Base-by-base conservation (phyloP, 1,140 invertebrate genomes). In the Aphelinus atriplicis region DNA sequence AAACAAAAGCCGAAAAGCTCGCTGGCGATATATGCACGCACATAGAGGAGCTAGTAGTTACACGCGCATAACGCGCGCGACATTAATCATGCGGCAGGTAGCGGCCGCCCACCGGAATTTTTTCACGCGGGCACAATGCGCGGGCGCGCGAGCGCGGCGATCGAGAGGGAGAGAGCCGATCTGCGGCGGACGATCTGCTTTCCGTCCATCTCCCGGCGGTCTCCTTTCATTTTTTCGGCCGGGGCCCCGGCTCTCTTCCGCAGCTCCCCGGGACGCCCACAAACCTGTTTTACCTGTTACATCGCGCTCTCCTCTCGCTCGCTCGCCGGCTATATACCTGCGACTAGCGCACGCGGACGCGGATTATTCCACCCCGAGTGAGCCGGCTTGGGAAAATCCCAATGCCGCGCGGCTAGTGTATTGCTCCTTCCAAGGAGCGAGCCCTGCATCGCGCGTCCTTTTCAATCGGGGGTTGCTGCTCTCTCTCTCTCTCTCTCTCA, bases 281-380 rank as follows among this genome's bases (percentile, higher is more conserved):
- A 86, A 86, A 87, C 85, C 85, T 83, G 85, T 86, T 87, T 85
- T 84, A 85, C 85, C 84, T 85, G 85, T 86, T 86, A 84, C 26
- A 26, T 26, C 26, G 26, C 26, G 26, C 26, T 26, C 26, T 26
- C 26, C 78, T 55, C 47, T 55, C 43, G 1, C 42, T 47, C 48
- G 4, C 73, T 77, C 6, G 61, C 60, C 50, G 48, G 68, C 51
- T 46, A 56, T 73, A 53, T 73, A 57, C 26, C 26, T 26, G 26
- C 26, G 26, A 26, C 26, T 26, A 26, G 26, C 26, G 26, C 26
- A 26, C 26, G 26, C 26, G 26, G 26, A 26, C 26, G 26, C 9
- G 71, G 71, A 73, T 73, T 73, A 73, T 43, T 73, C 65, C 43
- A 61, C 63, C 71, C 63, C 55, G 66, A 42, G 57, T 46, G 45